Evolutionary conservation across 2,888 invertebrate genomes (phyloP).

Genomic region (Ischnura elegans): DNA sequence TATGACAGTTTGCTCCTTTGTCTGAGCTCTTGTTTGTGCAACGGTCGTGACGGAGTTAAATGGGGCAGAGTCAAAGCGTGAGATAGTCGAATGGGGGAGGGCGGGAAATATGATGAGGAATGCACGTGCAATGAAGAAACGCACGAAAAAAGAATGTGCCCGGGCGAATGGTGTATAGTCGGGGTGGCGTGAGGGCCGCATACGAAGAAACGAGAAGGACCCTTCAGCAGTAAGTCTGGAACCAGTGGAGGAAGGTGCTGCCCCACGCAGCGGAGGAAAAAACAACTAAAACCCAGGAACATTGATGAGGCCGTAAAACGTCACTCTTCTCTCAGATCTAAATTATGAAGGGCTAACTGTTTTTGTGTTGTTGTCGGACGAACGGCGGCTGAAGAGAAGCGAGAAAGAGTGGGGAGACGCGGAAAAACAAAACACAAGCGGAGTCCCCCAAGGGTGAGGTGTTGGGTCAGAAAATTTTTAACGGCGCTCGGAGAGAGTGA

Average conservation of each 20-base stretch:
- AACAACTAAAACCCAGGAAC: constrained; percentile 3
- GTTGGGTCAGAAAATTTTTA: constrained; percentile 1
- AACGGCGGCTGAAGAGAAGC: background rate
- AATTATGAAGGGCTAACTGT: background rate
- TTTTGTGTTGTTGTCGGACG: background rate
- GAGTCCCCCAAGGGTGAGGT: background rate
- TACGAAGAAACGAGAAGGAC: background rate
- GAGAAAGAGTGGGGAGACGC: background rate
- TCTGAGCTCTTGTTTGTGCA: background rate
- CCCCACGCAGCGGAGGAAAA: background rate
- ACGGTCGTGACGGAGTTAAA: constrained; percentile 21
- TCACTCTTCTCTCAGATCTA: constrained; percentile 26
- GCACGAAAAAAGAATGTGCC: background rate
- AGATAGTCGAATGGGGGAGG: background rate
- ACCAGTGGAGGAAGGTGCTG: background rate
- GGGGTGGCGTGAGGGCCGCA: background rate
- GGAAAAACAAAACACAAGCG: background rate
- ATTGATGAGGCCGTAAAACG: constrained; percentile 31
- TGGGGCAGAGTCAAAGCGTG: background rate
- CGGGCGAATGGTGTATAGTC: background rate
- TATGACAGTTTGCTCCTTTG: constrained; percentile 5
- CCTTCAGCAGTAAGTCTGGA: background rate
- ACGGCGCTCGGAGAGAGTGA: background rate
- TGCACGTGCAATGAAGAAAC: background rate
- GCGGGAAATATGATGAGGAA: background rate